Evolutionary conservation across 2,797 vertebrate species (phyloP), one percentile per base, ranked within the genome.

Genomic region (Enoplosus armatus): DNA sequence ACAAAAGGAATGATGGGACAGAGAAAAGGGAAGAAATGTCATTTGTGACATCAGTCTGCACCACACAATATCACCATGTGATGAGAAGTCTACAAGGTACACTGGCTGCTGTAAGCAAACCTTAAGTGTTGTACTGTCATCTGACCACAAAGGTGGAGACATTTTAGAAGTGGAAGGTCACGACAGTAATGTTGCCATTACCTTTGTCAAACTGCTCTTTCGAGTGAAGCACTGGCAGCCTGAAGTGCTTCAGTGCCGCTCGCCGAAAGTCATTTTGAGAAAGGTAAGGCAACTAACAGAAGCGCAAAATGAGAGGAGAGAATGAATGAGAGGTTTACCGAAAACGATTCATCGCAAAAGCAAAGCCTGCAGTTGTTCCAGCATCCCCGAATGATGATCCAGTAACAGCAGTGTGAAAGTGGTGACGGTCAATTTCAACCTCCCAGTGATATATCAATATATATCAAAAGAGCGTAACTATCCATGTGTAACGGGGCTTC

Each of bases 121-220:
- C n/a, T 15, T 14, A 31, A 48, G 22, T 59, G 22, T 70, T 54
- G 9, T 27, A n/a, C 43, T 86, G 22, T 12, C 9, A 33, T 39
- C 35, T 41, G 35, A 35, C n/a, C 35, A 29, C 63, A 35, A 3
- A 0, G 4, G 10, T 56, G 53, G 18, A 26, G 60, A 37, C 64
- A 53, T 59, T 54, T 62, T 29, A 53, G 54, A 62, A 29, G 37
- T 67, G 50, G 16, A 61, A 48, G 37, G 24, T 71, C 55, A 47
- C 29, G 8, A 6, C 51, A 29, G 8, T 29, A 14, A 50, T 24
- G 63, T 31, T 71, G 7, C 50, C 14, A 14, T 71, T 71, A 71
- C 71, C 69, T 74, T 48, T 60, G n/a, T 39, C 33, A 68, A 35
- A 73, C 51, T 43, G 56, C 24, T 22, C 51, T 78, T 75, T 66